Evolutionary conservation across 1,140 invertebrate genomes (phyloP), one percentile per base, ranked within the genome.

Genomic region (Neodiprion lecontei): DNA sequence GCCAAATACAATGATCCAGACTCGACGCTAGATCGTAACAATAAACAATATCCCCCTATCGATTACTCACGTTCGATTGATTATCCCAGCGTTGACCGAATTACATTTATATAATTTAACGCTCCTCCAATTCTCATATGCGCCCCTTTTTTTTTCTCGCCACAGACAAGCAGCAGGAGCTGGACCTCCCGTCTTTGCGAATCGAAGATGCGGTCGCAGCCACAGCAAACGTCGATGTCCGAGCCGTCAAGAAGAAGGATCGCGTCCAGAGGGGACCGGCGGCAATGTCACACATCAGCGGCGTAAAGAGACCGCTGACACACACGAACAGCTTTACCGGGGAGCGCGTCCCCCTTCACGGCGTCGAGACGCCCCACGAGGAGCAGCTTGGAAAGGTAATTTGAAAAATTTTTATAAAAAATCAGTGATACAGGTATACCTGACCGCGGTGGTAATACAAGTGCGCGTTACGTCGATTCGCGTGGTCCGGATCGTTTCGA

Each of bases 101-200:
- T 40, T 40, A 40, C 28, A 40, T 40, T 40, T 3, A 5, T 40
- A 40, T 2, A 40, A 40, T 3, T 40, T 4, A 40, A 5, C 28
- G 28, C 28, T 5, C 28, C 28, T 40, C 28, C 0, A 40, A 40
- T 40, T 5, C 5, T 40, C 28, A 40, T 40, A 40, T 1, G 28
- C 5, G 14, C 7, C 1, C 1, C 5, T 66, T 21, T 21, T 65
- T 65, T 69, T 47, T 23, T 47, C 21, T 47, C 8, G 8, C 89
- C 90, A 7, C 90, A 98, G 97, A 98, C 89, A 98, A 98, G 89
- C 96, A 98, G 88, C 97, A 98, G 89, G 97, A 98, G 85, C 90
- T 98, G 81, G 97, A 99, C 87, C 87, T 99, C 78, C 96, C 97
- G 48, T 95, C 94, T 23, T 87, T 97, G 78, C 92, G 94, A 80